Percentiles rank a stretch among this genome's conserved stretches.
Evolutionary conservation across 2,113 vertebrate species (phyloP).

Genomic region (Alligator mississippiensis): DNA sequence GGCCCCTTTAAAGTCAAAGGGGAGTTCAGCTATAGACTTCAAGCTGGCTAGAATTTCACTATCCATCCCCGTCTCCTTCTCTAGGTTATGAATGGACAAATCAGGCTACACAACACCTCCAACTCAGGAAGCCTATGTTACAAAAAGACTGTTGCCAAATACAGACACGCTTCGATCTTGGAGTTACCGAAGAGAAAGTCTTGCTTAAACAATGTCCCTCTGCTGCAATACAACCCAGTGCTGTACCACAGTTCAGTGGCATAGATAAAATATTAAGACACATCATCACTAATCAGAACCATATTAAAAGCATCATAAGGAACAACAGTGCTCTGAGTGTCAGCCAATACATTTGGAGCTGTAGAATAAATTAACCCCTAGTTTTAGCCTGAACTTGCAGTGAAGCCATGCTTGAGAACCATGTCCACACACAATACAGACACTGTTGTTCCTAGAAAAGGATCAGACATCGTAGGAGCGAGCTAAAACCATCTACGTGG

Average conservation of each 20-base stretch:
- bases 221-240: background rate
- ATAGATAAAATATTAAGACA: background rate
- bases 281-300: background rate
- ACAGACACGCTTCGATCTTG: background rate
- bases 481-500: background rate
- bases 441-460: background rate
- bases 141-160: background rate
- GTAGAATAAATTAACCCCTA: background rate
- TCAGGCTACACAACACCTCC: background rate
- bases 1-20: background rate
- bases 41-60: background rate
- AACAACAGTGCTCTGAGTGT: background rate
- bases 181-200: background rate
- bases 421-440: background rate
- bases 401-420: background rate
- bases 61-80: background rate
- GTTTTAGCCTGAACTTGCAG: background rate
- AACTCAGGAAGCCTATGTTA: background rate
- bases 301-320: background rate
- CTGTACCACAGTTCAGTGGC: background rate
- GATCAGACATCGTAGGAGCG: background rate
- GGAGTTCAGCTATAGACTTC: background rate
- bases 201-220: background rate
- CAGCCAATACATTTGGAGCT: background rate
- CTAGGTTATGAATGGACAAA: background rate